Evolutionary conservation across 2,797 vertebrate genomes (phyloP), one percentile per base, ranked within the genome.

Genomic region (Poecilia wingei): DNA sequence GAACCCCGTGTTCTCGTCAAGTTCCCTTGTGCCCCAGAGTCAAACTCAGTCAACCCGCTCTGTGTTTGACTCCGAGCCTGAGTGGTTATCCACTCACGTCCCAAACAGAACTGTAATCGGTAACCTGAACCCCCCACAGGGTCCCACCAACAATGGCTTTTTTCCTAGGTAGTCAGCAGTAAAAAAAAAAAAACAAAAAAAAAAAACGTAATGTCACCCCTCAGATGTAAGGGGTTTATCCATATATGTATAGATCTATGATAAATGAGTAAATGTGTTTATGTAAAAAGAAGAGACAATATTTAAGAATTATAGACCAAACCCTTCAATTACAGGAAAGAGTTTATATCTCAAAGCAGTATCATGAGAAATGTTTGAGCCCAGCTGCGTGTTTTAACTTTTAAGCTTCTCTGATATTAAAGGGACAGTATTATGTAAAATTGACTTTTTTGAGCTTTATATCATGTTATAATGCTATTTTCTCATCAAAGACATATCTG

Each of bases 41-140:
- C 94, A 91, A 77, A 89, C 89, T 87, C 89, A 81, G 69, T 91
- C 93, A 72, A 83, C 94, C 31, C 69, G 1, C 55, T 88, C 94
- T 49, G 88, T 86, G 79, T 94, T 96, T 47, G 85, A 87, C 87
- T 91, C 91, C 0, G 91, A 93, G 80, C 94, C 90, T 36, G 94
- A 94, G 94, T 97, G 96, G 96, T 94, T 92, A 33, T 91, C 90
- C 76, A 95, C 96, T 53, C 96, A 96, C 1, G 47, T 96, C 79
- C 94, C 95, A 64, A 88, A 91, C 47, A 95, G 96, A 93, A 93
- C 95, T 90, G 84, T 87, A 87, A 57, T 94, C 91, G 89, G 86
- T 83, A 85, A 90, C 82, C 95, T 95, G 81, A 93, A 94, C 49
- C 75, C 91, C 79, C 93, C 94, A 2, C 84, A 74, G 49, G 87